Percentiles rank a stretch among this genome's conserved stretches.
Evolutionary conservation across 2,888 invertebrate species (phyloP).

Genomic region (Philhelius pedissequus): DNA sequence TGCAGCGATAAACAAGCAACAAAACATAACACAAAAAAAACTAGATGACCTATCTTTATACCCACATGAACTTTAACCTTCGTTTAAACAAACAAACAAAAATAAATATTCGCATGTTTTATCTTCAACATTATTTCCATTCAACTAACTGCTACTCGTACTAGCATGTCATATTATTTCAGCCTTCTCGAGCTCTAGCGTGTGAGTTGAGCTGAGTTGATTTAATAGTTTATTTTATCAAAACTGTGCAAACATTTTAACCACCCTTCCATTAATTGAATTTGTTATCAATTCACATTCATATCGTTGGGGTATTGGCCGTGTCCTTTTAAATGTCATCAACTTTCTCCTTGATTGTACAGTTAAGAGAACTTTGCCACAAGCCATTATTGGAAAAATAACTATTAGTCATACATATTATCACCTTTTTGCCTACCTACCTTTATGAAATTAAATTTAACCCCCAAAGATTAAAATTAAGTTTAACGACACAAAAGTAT

Average conservation of each 20-base stretch:
- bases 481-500: conserved; percentile 61
- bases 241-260: background rate
- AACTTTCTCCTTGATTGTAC: conserved; percentile 50
- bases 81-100: background rate
- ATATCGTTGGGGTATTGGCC: background rate
- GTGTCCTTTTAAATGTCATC: conserved; percentile 61
- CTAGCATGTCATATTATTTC: no score
- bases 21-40: background rate
- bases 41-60: background rate
- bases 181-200: background rate
- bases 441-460: conserved; percentile 36
- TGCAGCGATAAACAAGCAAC: background rate
- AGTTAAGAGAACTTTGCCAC: conserved; percentile 36
- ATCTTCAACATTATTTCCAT: background rate
- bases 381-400: background rate
- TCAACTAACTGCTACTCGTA: background rate
- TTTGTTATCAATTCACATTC: conserved; percentile 27
- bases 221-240: background rate
- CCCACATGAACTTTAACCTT: conserved; percentile 14
- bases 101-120: background rate
- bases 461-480: conserved; percentile 56
- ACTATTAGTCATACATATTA: background rate
- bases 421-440: background rate
- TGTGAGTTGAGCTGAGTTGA: no score
- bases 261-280: conserved; percentile 15